Percentiles rank a stretch among this genome's conserved stretches.
phyloP scores from a whole-genome alignment of 1,140 invertebrate genomes.

The Conus betulinus region DNA sequence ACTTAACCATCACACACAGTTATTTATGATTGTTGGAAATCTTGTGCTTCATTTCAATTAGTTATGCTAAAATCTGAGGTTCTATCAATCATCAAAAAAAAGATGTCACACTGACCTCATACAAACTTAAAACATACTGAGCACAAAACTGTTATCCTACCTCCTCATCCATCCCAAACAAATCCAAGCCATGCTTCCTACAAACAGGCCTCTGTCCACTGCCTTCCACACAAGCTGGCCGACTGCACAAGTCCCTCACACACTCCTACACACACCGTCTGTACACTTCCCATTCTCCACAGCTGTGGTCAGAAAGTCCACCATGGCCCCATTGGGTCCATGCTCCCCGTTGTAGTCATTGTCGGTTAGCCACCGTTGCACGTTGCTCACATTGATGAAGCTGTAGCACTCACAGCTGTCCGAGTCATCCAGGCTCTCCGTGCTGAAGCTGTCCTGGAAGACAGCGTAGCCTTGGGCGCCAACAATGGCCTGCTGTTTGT shows the following conservation, averaged over 20 bases:
- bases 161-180: not conserved
- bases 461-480: not conserved
- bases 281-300: not conserved
- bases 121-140: not conserved
- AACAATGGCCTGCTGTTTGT: not conserved
- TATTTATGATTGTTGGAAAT: too few relatives aligned
- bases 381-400: not conserved
- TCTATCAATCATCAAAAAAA: too few relatives aligned
- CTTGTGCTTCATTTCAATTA: too few relatives aligned
- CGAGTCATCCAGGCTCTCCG: not conserved
- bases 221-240: not conserved
- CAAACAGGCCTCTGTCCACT: not conserved
- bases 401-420: not conserved
- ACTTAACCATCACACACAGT: not conserved
- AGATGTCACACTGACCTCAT: not conserved
- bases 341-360: not conserved
- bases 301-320: not conserved
- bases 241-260: not conserved
- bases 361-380: not conserved
- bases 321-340: not conserved
- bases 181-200: not conserved
- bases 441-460: not conserved
- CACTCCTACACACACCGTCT: not conserved
- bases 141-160: not conserved
- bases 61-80: too few relatives aligned